Evolutionary conservation across 2,113 vertebrate species (phyloP).

Genomic region (Phoenicopterus ruber): DNA sequence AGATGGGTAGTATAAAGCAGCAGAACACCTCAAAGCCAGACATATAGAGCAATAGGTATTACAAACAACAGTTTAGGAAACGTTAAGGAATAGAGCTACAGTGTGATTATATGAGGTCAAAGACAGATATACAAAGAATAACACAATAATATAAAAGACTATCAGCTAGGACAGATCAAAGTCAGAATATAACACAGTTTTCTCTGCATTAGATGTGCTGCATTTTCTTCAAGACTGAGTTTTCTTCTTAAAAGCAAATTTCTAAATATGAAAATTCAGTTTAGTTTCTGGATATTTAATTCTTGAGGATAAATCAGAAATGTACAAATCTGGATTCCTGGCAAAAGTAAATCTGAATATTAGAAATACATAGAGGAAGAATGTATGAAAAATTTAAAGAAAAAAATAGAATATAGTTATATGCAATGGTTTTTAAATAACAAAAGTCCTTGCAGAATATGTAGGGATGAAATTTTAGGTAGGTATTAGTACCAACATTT

Average conservation of each 20-base stretch:
- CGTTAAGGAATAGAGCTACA: background rate
- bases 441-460: background rate
- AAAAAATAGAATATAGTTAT: background rate
- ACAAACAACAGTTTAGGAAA: background rate
- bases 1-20: background rate
- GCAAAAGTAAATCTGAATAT: background rate
- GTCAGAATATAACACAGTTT: background rate
- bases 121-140: background rate
- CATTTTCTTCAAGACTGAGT: background rate
- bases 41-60: background rate
- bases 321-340: background rate
- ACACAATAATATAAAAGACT: background rate
- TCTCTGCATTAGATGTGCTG: background rate
- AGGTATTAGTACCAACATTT: background rate
- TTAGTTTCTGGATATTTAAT: background rate
- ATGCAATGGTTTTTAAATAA: background rate
- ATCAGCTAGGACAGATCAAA: background rate
- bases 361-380: background rate
- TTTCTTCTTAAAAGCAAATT: background rate
- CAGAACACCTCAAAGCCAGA: background rate
- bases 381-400: background rate
- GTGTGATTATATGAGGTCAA: background rate
- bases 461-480: background rate
- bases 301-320: background rate
- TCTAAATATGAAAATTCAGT: background rate